Evolutionary conservation across 2,113 vertebrate species (phyloP).

Genomic region (Petromus typicus): DNA sequence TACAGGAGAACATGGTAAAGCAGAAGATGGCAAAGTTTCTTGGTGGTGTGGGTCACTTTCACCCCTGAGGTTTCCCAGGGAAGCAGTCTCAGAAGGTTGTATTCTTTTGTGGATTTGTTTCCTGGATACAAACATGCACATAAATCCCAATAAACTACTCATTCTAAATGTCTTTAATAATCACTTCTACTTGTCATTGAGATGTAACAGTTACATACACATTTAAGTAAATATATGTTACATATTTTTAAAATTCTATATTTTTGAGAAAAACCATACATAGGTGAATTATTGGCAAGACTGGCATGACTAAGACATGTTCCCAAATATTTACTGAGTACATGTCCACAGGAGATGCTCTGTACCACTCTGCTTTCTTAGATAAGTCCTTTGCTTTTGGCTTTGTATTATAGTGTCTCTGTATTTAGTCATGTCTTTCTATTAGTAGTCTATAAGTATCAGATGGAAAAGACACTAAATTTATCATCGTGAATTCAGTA

Average conservation of each 20-base stretch:
- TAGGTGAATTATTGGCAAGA: not conserved
- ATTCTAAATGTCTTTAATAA: not conserved
- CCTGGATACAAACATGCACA: not conserved
- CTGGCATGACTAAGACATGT: not conserved
- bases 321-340: not conserved
- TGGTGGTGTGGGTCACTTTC: not conserved
- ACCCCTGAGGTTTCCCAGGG: fast-evolving
- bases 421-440: not conserved
- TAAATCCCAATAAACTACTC: no score
- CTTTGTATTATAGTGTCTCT: not conserved
- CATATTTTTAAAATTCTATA: not conserved
- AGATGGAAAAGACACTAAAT: not conserved
- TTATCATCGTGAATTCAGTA: not conserved
- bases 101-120: not conserved
- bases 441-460: not conserved
- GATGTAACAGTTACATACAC: not conserved
- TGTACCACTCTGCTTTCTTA: not conserved
- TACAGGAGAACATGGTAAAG: not conserved
- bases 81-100: not conserved
- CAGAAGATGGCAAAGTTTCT: not conserved
- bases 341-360: not conserved
- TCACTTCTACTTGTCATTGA: not conserved
- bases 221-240: not conserved
- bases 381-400: not conserved
- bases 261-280: not conserved